Conservation (phyloP, 1,140 invertebrate genomes). For the Zeugodacus cucurbitae region DNA sequence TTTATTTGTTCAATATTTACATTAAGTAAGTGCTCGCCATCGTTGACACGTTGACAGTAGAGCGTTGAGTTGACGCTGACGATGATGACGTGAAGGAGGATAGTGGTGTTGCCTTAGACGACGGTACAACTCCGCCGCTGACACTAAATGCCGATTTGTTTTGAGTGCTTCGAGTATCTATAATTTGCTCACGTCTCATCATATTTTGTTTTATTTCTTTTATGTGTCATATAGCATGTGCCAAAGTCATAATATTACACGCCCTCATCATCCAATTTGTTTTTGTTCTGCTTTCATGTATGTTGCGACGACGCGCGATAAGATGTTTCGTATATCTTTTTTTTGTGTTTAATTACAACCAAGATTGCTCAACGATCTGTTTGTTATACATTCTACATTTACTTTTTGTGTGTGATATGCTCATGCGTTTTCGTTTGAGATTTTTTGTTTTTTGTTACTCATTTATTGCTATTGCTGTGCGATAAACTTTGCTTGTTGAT, state of each 20-base stretch:
- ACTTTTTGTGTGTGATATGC: background rate
- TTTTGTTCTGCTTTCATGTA: background rate
- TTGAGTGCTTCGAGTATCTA: background rate
- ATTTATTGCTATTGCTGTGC: background rate
- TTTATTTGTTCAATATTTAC: slow-evolving; percentile 21
- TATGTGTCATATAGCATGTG: slow-evolving; percentile 8
- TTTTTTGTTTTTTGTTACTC: background rate
- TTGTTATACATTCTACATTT: background rate
- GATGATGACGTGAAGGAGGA: background rate
- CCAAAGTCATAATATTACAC: slow-evolving; percentile 19
- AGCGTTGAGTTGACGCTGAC: background rate
- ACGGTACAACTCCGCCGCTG: background rate
- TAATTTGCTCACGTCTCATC: background rate
- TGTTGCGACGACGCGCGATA: background rate
- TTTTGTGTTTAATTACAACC: background rate
- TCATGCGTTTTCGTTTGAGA: background rate
- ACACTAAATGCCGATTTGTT: slow-evolving; percentile 28
- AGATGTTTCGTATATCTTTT: background rate
- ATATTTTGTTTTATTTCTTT: background rate
- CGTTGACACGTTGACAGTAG: slow-evolving; percentile 22
- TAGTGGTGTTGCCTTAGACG: background rate
- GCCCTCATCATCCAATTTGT: background rate
- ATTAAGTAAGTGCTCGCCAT: slow-evolving; percentile 20
- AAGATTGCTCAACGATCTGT: background rate
- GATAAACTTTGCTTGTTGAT: slow-evolving; percentile 18